A percentile compares a stretch with the other conserved stretches of the same genome.
Conservation (phyloP, 1,140 invertebrate species). For the Pygmarrhopalites habei region DNA sequence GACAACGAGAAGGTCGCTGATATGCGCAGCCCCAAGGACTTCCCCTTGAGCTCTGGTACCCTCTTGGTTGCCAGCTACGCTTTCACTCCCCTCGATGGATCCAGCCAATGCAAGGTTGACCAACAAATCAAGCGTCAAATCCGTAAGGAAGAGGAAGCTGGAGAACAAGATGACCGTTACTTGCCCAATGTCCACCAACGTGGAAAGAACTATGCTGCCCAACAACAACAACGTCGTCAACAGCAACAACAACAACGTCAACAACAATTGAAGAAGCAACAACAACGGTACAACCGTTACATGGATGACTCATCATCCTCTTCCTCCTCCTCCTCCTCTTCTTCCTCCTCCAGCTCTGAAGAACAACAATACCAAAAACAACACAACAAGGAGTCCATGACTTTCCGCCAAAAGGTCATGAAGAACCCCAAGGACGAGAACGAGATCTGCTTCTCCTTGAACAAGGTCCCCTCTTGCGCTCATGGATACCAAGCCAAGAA, state of each 20-base stretch:
- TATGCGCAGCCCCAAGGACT: slow-evolving; percentile 28
- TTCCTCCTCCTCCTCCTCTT: slow-evolving; percentile 9
- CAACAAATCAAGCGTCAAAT: slow-evolving; percentile 17
- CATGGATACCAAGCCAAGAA: neutral
- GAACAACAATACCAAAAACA: too few species aligned
- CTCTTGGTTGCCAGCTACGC: slow-evolving; percentile 35
- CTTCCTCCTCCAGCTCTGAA: neutral
- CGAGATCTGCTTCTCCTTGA: slow-evolving; percentile 3
- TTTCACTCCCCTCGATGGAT: slow-evolving; percentile 7
- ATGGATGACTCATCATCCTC: neutral
- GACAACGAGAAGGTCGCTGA: slow-evolving; percentile 36
- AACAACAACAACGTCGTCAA: slow-evolving; percentile 13
- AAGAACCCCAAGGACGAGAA: neutral
- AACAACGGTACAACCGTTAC: neutral
- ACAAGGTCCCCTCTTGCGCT: neutral
- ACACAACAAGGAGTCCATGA: neutral
- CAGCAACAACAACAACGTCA: neutral
- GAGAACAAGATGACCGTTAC: slow-evolving; percentile 6
- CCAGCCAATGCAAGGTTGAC: slow-evolving; percentile 24
- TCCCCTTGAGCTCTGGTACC: slow-evolving; percentile 29
- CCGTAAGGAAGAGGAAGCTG: slow-evolving; percentile 31
- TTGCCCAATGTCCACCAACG: slow-evolving; percentile 2
- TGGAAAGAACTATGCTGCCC: neutral
- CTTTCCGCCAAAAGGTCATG: neutral
- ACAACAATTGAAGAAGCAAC: neutral